These are phyloP conservation scores for Dromaius novaehollandiae DNA, from an alignment of 2,113 vertebrate genomes.

Conservation along the genomic window DNA sequence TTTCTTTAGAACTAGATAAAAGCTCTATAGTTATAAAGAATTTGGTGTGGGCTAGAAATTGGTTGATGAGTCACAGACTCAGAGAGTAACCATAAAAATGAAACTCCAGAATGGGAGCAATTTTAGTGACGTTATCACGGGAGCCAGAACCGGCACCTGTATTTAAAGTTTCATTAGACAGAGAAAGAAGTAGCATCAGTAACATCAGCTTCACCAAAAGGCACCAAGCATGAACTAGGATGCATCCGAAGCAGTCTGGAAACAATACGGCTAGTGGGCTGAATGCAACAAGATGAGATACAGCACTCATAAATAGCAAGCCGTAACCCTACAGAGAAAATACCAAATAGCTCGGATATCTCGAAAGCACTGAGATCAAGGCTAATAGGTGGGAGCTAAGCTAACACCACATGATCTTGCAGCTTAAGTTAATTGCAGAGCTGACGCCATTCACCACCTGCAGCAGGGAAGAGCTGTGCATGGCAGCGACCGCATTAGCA, in stretches of 20 bases:
- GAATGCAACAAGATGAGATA: neutral
- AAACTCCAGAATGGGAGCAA: conserved; percentile 42
- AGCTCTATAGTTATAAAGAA: neutral
- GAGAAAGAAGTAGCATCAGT: neutral
- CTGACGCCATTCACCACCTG: neutral
- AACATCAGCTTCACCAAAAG: neutral
- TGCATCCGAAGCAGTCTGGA: neutral
- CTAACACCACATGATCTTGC: neutral
- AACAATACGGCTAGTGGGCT: neutral
- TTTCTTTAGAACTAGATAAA: conserved; percentile 37
- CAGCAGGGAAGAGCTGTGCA: neutral
- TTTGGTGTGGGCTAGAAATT: conserved; percentile 40
- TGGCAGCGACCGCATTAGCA: accelerated
- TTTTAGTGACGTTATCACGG: conserved; percentile 5
- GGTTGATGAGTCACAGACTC: conserved; percentile 41
- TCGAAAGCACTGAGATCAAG: neutral
- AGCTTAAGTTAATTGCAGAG: neutral
- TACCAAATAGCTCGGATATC: neutral
- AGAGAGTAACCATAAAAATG: conserved; percentile 47
- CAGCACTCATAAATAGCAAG: neutral
- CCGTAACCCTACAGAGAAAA: neutral
- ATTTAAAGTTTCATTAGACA: conserved; percentile 57
- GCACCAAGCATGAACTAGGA: neutral
- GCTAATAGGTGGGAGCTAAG: neutral
- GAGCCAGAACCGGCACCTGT: neutral